phyloP scores from a whole-genome alignment of 2,888 invertebrate species.

The Lithophane leautieri region DNA sequence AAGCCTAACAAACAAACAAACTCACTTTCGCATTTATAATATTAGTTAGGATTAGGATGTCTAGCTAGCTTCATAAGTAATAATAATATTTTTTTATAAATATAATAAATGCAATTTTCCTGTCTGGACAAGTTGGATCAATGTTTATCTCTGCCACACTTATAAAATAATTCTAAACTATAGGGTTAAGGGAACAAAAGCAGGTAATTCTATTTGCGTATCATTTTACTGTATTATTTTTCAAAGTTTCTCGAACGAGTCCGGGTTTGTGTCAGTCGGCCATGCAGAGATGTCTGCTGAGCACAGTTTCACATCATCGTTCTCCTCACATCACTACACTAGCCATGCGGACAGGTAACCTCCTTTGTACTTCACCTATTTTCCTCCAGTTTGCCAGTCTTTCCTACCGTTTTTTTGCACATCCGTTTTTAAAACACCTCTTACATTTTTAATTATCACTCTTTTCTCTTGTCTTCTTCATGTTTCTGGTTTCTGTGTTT shows the following conservation, averaged over 20 bases:
- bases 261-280: slow-evolving; percentile 89
- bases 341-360: slow-evolving; percentile 87
- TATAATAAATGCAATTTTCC: slow-evolving; percentile 29
- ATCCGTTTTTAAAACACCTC: slow-evolving; percentile 47
- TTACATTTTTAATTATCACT: slow-evolving; percentile 48
- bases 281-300: slow-evolving; percentile 87
- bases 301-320: slow-evolving; percentile 86
- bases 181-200: neutral
- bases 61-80: neutral
- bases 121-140: slow-evolving; percentile 11
- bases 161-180: slow-evolving; percentile 11
- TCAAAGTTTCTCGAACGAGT: slow-evolving; percentile 88
- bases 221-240: slow-evolving; percentile 55
- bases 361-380: slow-evolving; percentile 54
- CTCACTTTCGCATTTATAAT: too few species aligned
- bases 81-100: neutral
- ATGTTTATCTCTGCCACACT: slow-evolving; percentile 5
- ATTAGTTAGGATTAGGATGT: too few species aligned
- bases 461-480: slow-evolving; percentile 48
- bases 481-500: slow-evolving; percentile 56
- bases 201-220: slow-evolving; percentile 3
- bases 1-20: too few species aligned
- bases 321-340: slow-evolving; percentile 86
- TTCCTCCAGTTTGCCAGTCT: slow-evolving; percentile 45
- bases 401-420: slow-evolving; percentile 59